Percentiles rank a stretch among this genome's conserved stretches.
These are phyloP conservation scores for Drosophila eugracilis DNA, from an alignment of 1,140 invertebrate species.

Conservation along the genomic window DNA sequence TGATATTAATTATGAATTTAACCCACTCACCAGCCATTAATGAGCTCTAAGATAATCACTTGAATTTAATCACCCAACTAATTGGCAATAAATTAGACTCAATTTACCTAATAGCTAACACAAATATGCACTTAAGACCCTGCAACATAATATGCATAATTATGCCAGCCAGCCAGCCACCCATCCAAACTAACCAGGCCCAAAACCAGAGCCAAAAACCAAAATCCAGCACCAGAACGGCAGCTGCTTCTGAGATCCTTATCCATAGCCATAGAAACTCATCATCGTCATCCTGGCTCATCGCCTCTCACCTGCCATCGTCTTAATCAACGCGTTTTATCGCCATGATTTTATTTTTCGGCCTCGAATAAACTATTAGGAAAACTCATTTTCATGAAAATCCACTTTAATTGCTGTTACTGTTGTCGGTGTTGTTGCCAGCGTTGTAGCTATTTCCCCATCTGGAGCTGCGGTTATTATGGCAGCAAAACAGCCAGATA, in stretches of 20 bases:
- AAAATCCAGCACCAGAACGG: not conserved
- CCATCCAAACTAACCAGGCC: conserved; percentile 3
- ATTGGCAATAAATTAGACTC: conserved; percentile 70
- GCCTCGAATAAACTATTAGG: conserved; percentile 79
- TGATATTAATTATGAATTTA: conserved; percentile 49
- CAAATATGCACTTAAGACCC: conserved; percentile 50
- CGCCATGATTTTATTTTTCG: conserved; percentile 67
- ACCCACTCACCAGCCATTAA: conserved; percentile 42
- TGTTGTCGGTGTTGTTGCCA: conserved; percentile 46
- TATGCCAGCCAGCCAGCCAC: conserved; percentile 18
- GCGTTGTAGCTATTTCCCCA: conserved; percentile 25
- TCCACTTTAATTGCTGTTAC: conserved; percentile 78
- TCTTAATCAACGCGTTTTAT: conserved; percentile 70
- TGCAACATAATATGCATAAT: conserved; percentile 74
- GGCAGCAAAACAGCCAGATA: conserved; percentile 14
- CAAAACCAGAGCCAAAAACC: conserved; percentile 12
- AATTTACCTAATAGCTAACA: conserved; percentile 33
- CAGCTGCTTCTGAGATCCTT: conserved; percentile 31
- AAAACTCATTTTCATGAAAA: conserved; percentile 81
- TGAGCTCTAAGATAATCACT: conserved; percentile 26
- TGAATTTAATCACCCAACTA: conserved; percentile 62
- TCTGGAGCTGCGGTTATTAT: conserved; percentile 42
- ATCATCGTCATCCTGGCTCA: conserved; percentile 30
- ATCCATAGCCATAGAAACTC: conserved; percentile 12
- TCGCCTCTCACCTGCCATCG: conserved; percentile 24